A percentile compares a stretch with the other conserved stretches of the same genome.
phyloP scores from a whole-genome alignment of 2,797 vertebrate genomes.

The Molossus molossus region DNA sequence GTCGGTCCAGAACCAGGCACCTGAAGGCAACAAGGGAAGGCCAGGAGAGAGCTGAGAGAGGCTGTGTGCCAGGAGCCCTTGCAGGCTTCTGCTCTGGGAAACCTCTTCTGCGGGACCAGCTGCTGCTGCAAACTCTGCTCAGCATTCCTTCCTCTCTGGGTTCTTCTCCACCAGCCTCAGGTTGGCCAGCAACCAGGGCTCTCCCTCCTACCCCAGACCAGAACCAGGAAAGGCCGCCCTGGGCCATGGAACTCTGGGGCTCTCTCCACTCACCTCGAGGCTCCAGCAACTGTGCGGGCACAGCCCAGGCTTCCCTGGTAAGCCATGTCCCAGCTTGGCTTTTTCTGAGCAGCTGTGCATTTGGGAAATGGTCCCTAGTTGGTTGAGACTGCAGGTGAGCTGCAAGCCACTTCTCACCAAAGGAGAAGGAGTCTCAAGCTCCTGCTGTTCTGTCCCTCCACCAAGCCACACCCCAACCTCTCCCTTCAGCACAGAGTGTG shows the following conservation, averaged over 20 bases:
- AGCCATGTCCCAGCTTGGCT: background rate
- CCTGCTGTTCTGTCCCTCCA: background rate
- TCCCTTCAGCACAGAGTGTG: background rate
- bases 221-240: background rate
- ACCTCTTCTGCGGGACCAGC: background rate
- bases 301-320: background rate
- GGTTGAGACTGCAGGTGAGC: background rate
- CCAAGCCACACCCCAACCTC: background rate
- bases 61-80: fast-evolving
- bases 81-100: background rate
- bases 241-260: background rate
- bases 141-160: background rate
- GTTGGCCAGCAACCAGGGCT: background rate
- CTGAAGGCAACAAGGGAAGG: slow-evolving; percentile 1
- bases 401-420: background rate
- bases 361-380: background rate
- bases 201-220: background rate
- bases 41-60: background rate
- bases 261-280: background rate
- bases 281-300: too few relatives aligned
- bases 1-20: slow-evolving; percentile 83
- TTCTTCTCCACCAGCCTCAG: slow-evolving; percentile 63
- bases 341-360: background rate
- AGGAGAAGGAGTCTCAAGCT: background rate
- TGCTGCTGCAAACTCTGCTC: background rate